phyloP scores from a whole-genome alignment of 2,888 invertebrate genomes.

The Agrotis clavis region DNA sequence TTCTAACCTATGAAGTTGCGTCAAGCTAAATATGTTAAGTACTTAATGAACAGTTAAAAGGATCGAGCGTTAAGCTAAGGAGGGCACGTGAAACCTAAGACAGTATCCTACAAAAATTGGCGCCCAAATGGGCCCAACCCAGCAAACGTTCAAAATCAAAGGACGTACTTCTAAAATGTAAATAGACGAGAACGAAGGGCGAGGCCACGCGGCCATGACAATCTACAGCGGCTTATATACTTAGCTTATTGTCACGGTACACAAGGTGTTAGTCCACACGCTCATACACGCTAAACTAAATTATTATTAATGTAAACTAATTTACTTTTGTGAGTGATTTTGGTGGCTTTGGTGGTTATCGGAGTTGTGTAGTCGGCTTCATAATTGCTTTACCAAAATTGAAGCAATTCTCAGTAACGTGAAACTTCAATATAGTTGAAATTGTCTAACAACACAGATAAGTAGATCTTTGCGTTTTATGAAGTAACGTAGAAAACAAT shows the following conservation, averaged over 20 bases:
- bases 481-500: not conserved
- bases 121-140: constrained; percentile 49
- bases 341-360: constrained; percentile 41
- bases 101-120: constrained; percentile 41
- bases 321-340: constrained; percentile 38
- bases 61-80: too few species aligned
- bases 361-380: not conserved
- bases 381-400: not conserved
- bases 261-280: constrained; percentile 88
- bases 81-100: constrained; percentile 4
- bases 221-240: constrained; percentile 82
- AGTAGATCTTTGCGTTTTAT: not conserved
- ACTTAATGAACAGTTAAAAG: not conserved
- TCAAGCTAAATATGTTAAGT: not conserved
- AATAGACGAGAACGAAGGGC: constrained; percentile 54
- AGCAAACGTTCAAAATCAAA: constrained; percentile 51
- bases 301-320: constrained; percentile 66
- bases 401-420: not conserved
- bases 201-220: constrained; percentile 68
- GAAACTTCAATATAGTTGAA: not conserved
- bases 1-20: not conserved
- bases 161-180: constrained; percentile 61
- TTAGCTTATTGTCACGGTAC: constrained; percentile 89
- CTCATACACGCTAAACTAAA: constrained; percentile 80
- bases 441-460: not conserved